Evolutionary conservation across 2,797 vertebrate genomes (phyloP), one percentile per base, ranked within the genome.

Genomic region (Gobio occitaniae): DNA sequence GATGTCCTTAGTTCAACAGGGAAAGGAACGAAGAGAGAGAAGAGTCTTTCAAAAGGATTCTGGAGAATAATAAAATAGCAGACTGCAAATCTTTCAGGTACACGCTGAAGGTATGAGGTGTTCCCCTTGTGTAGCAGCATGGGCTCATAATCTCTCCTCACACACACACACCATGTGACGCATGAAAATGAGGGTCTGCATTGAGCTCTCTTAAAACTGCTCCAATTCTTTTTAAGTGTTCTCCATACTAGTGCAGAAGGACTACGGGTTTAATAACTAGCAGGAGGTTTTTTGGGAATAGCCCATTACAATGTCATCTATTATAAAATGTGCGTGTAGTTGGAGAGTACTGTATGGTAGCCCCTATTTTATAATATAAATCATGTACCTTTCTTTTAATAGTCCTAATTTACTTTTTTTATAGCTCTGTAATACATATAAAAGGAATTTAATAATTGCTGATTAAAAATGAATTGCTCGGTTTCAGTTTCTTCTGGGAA

Each of bases 61-160:
- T 91, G 91, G 89, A 80, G 90, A 88, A 90, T 44, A 90, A 85
- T 86, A 74, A 82, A 44, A 32, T 89, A 71, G 87, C 80, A 86
- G 41, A 84, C 89, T 81, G 86, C 93, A 93, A 92, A 94, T 93
- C 90, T 89, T 92, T 91, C 85, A 91, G 91, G 90, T 74, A 86
- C 82, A 80, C 13, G 17, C 25, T 68, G 83, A 65, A 86, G 59
- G 86, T 90, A 88, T 21, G 32, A 59, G 71, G 63, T 76, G 78
- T 81, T 68, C 61, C 72, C 50, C 84, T 84, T 82, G 78, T 50
- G 47, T 83, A 79, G 86, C 61, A 41, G 71, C 50, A 80, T 38
- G 50, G 66, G 50, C 75, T 80, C 75, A 63, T 85, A 80, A 89
- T 85, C 80, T 61, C 69, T 54, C 41, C 66, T 80, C 72, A 78